These are phyloP conservation scores for Meganola albula DNA, from an alignment of 2,888 invertebrate species.

Conservation along the genomic window DNA sequence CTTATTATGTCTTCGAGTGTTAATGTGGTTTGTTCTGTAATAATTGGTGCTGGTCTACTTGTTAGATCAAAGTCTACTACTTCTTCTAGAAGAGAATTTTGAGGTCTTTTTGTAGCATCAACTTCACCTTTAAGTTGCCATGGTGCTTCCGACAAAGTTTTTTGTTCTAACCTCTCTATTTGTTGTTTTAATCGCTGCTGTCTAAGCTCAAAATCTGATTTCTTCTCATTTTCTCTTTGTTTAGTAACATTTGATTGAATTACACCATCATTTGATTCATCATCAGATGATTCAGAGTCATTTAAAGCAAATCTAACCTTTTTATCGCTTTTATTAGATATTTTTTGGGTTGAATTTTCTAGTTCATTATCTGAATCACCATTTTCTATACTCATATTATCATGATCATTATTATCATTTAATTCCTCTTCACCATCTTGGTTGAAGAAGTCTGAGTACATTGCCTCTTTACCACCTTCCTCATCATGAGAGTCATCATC, in stretches of 20 bases:
- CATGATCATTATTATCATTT: conserved; percentile 16
- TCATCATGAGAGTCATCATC: conserved; percentile 57
- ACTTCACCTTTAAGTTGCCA: conserved; percentile 98
- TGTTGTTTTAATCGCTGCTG: conserved; percentile 83
- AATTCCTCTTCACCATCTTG: conserved; percentile 33
- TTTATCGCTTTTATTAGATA: conserved; percentile 32
- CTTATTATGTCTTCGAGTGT: conserved; percentile 94
- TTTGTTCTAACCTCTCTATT: conserved; percentile 84
- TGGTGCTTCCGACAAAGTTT: conserved; percentile 87
- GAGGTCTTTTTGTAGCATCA: conserved; percentile 85
- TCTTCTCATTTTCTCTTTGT: conserved; percentile 40
- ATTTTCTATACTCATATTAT: conserved; percentile 24
- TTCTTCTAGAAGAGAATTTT: conserved; percentile 95
- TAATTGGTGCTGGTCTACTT: conserved; percentile 90
- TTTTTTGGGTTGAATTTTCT: conserved; percentile 19
- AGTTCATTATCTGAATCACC: conserved; percentile 31
- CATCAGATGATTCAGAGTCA: conserved; percentile 30
- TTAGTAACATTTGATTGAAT: too few species aligned
- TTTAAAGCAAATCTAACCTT: conserved; percentile 49
- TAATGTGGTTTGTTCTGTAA: conserved; percentile 93
- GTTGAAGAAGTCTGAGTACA: conserved; percentile 84
- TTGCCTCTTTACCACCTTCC: conserved; percentile 68
- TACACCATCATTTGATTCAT: conserved; percentile 19
- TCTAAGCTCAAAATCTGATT: conserved; percentile 85
- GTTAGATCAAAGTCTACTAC: conserved; percentile 93